Evolutionary conservation across 2,113 vertebrate genomes (phyloP), one percentile per base, ranked within the genome.

Genomic region (Rhynchomys soricoides): DNA sequence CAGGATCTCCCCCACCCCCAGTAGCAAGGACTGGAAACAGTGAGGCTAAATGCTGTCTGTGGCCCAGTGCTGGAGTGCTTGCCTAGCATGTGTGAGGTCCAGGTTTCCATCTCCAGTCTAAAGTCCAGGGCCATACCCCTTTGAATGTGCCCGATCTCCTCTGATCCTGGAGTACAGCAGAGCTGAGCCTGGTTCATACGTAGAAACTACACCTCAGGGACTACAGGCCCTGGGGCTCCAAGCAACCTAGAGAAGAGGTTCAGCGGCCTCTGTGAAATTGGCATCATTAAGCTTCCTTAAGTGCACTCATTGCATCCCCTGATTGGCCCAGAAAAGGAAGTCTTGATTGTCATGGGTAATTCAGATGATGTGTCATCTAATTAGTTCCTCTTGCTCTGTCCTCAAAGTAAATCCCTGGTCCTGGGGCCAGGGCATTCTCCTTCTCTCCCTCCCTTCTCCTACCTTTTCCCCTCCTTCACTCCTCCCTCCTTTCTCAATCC

Each of bases 1-100:
- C 1, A n/a, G 26, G 55, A 77, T 40, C 6, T 1, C 0, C 8
- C 5, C 7, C 4, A 5, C 59, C 7, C 1, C 12, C 1, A 1
- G 1, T 62, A 21, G 40, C 21, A 26, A 21, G 45, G 48, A 62
- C 24, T 11, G 4, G 70, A 57, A 74, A 7, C 29, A 24, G 3
- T 13, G 24, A 59, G 48, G 11, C 29, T 1, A 7, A 52, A 48
- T 10, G 37, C 50, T 88, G 22, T 24, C 37, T 24, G 22, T 55
- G 68, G 50, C 22, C 34, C 37, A 26, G 66, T 24, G 21, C 7
- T 26, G 13, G 64, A 71, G 86, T 10, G 21, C 66, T 40, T 40
- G 37, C 13, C 50, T 9, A 3, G 66, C 16, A 71, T 40, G 48
- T 26, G 26, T 57, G 68, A 57, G 48, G 24, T 55, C 12, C 22